A percentile compares a stretch with the other conserved stretches of the same genome.
Evolutionary conservation across 2,888 invertebrate species (phyloP).

Genomic region (Melanostoma mellinum): DNA sequence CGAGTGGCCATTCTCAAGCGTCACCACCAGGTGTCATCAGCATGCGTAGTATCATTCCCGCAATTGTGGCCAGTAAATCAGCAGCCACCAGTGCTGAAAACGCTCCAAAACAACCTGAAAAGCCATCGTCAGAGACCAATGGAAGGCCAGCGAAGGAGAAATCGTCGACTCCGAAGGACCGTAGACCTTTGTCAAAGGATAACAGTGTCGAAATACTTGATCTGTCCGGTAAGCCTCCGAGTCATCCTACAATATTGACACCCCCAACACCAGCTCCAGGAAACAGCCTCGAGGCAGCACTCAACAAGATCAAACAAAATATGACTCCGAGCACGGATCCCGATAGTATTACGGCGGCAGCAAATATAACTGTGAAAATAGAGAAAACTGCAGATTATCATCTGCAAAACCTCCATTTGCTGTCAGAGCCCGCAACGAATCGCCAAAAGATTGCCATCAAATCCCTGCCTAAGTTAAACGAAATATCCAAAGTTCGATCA

Average conservation of each 20-base stretch:
- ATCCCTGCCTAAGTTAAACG: constrained; percentile 73
- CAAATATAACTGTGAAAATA: constrained; percentile 56
- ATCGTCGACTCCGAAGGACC: constrained; percentile 77
- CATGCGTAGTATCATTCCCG: constrained; percentile 76
- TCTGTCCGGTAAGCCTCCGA: constrained; percentile 82
- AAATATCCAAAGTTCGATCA: constrained; percentile 62
- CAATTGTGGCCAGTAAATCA: constrained; percentile 65
- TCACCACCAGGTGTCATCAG: constrained; percentile 78
- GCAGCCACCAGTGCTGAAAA: constrained; percentile 62
- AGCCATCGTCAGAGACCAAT: constrained; percentile 60
- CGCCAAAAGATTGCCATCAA: constrained; percentile 80
- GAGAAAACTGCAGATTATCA: constrained; percentile 77
- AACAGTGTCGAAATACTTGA: constrained; percentile 84
- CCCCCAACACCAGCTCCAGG: constrained; percentile 69
- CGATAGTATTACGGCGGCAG: constrained; percentile 46
- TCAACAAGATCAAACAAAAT: constrained; percentile 81
- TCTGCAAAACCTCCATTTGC: constrained; percentile 84
- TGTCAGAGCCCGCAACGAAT: constrained; percentile 81
- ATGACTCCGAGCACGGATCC: constrained; percentile 76
- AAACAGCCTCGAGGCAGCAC: constrained; percentile 79
- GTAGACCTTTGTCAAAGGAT: constrained; percentile 78
- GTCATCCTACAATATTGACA: constrained; percentile 74
- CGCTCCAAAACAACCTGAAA: constrained; percentile 71
- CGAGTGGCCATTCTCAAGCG: constrained; percentile 74
- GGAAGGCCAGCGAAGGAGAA: constrained; percentile 43